Evolutionary conservation across 2,888 invertebrate genomes (phyloP), one percentile per base, ranked within the genome.

Genomic region (Dryocosmus kuriphilus): DNA sequence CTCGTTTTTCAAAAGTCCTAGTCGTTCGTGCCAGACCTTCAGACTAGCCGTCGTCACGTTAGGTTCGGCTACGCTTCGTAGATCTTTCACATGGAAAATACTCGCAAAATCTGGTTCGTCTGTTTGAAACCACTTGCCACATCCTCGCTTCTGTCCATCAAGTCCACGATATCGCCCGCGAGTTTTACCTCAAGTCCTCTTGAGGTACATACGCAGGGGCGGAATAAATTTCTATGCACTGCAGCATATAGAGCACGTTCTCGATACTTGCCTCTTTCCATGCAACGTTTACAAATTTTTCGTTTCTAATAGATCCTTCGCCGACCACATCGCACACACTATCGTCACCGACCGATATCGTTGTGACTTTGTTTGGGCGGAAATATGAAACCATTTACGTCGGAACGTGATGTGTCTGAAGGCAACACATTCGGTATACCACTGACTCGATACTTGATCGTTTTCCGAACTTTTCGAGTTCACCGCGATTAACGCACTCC

Each of bases 171-270:
- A 46, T 76, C 35, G 1, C 63, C 76, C 14, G 30, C 14, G 19
- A 75, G 76, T 19, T 22, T 65, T 0, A 76, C 46, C 11, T 67
- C 22, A 19, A 61, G 55, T 0, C 74, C 76, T 16, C 55, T 57
- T 0, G 30, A 3, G 4, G 76, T 75, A 22, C 79, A 79, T 8
- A 51, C 63, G 14, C 80, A 77, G 30, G 78, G 74, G 1, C 78
- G 79, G 30, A 81, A 79, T 14, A 82, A 74, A 62, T 81, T 82
- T 38, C 78, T 82, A 1, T 41, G 79, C 24, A 83, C 62, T 35
- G 80, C 24, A 5, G 79, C 0, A 82, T 77, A 35, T 41, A 82
- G 22, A 80, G 24, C 19, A 80, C 77, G n/a, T 80, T 62, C n/a
- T 73, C 41, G 2, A 80, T 80, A 35, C 22, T 73, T 1, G 30